Conservation (phyloP, 2,888 invertebrate species). For the Branchellion lobata region DNA sequence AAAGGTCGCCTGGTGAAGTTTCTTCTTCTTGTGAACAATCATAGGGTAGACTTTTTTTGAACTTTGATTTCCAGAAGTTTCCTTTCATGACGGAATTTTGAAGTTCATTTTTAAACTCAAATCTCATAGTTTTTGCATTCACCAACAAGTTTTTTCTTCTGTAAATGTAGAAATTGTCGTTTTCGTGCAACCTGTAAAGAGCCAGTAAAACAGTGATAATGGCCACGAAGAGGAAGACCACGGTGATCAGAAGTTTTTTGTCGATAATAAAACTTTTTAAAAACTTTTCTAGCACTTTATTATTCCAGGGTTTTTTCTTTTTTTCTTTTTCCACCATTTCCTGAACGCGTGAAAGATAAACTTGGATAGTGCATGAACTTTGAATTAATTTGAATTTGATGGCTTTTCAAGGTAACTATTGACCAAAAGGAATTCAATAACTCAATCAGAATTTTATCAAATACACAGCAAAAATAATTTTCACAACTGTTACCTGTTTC, state of each 20-base stretch:
- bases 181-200: conserved; percentile 45
- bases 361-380: too few relatives aligned
- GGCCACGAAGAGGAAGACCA: conserved; percentile 43
- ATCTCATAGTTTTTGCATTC: conserved; percentile 26
- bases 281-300: not conserved
- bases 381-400: too few relatives aligned
- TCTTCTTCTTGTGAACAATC: conserved; percentile 38
- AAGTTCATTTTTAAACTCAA: conserved; percentile 34
- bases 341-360: not conserved
- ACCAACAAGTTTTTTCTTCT: conserved; percentile 30
- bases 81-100: conserved; percentile 27
- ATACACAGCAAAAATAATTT: too few relatives aligned
- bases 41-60: conserved; percentile 33
- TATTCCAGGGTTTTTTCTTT: conserved; percentile 15
- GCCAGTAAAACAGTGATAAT: conserved; percentile 41
- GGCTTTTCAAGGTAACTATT: too few relatives aligned
- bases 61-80: conserved; percentile 32
- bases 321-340: conserved; percentile 34
- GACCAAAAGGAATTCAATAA: too few relatives aligned
- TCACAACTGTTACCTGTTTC: not conserved
- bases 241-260: conserved; percentile 27
- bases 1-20: conserved; percentile 18
- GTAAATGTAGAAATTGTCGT: conserved; percentile 30
- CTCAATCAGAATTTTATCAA: too few relatives aligned
- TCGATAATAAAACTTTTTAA: conserved; percentile 30